Evolutionary conservation across 30 jellyfish, hydroid and myxozoan species (phyloP), one percentile per base, ranked within the genome.

Genomic region (Catostylus mosaicus): DNA sequence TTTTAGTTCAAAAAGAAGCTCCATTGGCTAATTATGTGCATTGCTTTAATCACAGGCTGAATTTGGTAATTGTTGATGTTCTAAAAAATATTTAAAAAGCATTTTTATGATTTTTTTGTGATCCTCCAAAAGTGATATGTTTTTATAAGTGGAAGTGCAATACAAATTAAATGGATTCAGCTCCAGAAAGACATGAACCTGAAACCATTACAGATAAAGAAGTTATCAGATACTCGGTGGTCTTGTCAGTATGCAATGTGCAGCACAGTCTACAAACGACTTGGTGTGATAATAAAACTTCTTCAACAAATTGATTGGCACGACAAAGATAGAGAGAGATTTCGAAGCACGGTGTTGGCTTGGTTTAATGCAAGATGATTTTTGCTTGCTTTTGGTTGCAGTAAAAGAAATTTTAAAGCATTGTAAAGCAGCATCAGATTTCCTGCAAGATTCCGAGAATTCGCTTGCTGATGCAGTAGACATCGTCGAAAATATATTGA

Each of bases 401-500:
- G 66, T 69, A 7, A 69, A 26, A 35, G 82, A 32, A 38, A 69
- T 32, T 38, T 22, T 69, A 30, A 14, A 14, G 30, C 9, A 69
- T 38, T 31, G 67, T 69, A 40, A 24, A 76, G 40, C 85, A 18
- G 85, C 78, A 46, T 73, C 85, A 40, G 85, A 73, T 48, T 73
- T 48, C 54, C 27, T 73, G 24, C 85, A 73, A 73, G 18, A 73
- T 73, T 38, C 78, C 50, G 85, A 73, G 43, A 73, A 73, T 50
- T 73, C 85, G 4, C 74, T 73, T 45, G 85, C 85, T 40, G 85
- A 73, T 48, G 85, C 85, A 73, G 73, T 50, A 30, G 82, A 69
- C 37, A 38, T 69, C 30, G 82, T 69, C 19, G 67, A 69, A 34
- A 69, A 34, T 34, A 73, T 73, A 76, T 73, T 73, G 85, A 73